Conservation (phyloP, 2,888 invertebrate genomes). For the Drosophila anomalata region DNA sequence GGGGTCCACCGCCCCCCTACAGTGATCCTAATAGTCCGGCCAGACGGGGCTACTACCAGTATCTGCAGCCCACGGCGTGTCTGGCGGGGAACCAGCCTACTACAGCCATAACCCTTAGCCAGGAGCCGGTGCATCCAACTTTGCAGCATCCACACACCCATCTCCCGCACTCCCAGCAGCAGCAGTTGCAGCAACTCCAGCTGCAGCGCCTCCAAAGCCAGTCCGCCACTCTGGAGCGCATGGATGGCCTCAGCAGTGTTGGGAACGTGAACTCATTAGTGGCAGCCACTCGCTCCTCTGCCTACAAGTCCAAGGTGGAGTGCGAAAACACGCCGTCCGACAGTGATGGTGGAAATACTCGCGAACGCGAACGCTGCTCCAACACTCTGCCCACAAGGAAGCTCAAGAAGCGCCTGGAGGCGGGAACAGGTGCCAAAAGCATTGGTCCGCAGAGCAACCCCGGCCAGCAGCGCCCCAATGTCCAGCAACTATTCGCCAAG, state of each 20-base stretch:
- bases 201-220: constrained; percentile 52
- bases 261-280: constrained; percentile 36
- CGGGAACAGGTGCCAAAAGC: constrained; percentile 82
- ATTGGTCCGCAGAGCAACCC: constrained; percentile 77
- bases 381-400: constrained; percentile 86
- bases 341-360: constrained; percentile 76
- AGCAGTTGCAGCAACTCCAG: constrained; percentile 54
- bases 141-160: constrained; percentile 71
- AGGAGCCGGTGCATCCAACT: constrained; percentile 48
- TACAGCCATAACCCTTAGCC: constrained; percentile 43
- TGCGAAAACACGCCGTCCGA: constrained; percentile 86
- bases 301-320: constrained; percentile 74
- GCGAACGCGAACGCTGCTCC: constrained; percentile 85
- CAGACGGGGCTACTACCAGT: constrained; percentile 84
- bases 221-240: constrained; percentile 61
- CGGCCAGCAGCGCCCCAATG: constrained; percentile 82
- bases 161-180: constrained; percentile 56
- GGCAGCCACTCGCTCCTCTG: constrained; percentile 41
- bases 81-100: constrained; percentile 57
- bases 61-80: constrained; percentile 71
- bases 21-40: constrained; percentile 91
- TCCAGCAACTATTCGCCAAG: constrained; percentile 84
- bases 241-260: constrained; percentile 54
- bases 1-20: constrained; percentile 96
- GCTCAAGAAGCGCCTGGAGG: constrained; percentile 85